Evolutionary conservation across 2,888 invertebrate species (phyloP).

Genomic region (Sclerodermus sp.): DNA sequence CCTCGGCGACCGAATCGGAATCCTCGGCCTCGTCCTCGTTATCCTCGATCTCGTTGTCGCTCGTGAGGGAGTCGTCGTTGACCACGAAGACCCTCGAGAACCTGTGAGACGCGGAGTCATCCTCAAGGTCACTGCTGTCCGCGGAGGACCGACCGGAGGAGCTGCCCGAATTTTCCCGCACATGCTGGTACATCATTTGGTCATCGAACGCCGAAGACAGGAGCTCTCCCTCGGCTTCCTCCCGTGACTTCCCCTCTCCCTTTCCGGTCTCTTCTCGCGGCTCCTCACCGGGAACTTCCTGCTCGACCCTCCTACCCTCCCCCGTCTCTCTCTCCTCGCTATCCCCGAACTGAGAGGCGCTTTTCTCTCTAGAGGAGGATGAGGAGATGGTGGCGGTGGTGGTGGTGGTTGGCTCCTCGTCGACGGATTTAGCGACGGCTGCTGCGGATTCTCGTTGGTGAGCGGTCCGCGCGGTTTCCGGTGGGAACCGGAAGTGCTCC

Average conservation of each 20-base stretch:
- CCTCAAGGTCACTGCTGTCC: constrained; percentile 54
- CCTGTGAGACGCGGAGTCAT: constrained; percentile 50
- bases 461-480: not conserved
- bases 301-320: constrained; percentile 19
- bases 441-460: not conserved
- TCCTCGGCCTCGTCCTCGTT: constrained; percentile 44
- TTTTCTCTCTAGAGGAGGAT: too few relatives aligned
- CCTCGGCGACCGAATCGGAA: constrained; percentile 41
- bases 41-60: constrained; percentile 52
- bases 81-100: constrained; percentile 57
- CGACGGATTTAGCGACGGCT: not conserved
- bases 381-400: too few relatives aligned
- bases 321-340: not conserved
- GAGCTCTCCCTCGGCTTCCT: constrained; percentile 15
- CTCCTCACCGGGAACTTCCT: too few relatives aligned
- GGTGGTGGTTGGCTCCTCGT: too few relatives aligned
- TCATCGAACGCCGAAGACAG: constrained; percentile 24
- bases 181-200: constrained; percentile 42
- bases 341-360: too few relatives aligned
- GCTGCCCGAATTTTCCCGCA: constrained; percentile 47
- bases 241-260: constrained; percentile 24
- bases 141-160: constrained; percentile 54
- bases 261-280: constrained; percentile 5
- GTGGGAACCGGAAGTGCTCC: not conserved
- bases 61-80: constrained; percentile 52